Evolutionary conservation across 1,140 invertebrate genomes (phyloP), one percentile per base, ranked within the genome.

Genomic region (Drosophila grimshawi): DNA sequence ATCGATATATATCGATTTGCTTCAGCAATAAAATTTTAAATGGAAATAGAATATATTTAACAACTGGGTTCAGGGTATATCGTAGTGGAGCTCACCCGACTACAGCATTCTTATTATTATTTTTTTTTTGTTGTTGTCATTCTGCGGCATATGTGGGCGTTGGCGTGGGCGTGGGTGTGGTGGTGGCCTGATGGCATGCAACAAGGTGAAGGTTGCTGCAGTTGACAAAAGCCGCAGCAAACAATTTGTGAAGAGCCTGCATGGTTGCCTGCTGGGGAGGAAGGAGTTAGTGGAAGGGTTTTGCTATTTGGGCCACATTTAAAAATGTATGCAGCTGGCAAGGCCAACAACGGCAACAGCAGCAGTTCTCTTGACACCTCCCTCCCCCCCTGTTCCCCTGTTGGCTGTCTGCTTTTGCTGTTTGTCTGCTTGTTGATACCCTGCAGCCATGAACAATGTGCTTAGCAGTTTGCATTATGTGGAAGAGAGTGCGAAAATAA

Each of bases 141-240:
- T 45, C 19, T 65, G 63, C 63, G 51, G 33, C 64, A 49, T 19
- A 19, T 45, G 39, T 43, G 37, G n/a, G 35, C 41, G 67, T 69
- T 30, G n/a, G 51, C 41, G 80, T 79, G 61, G 19, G 19, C 0
- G 19, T 19, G 19, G 19, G 19, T 19, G 19, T 19, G 19, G 19
- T 19, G 19, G 19, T 19, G 19, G 19, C 19, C 19, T n/a, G 10
- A n/a, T 60, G 68, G 65, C 71, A 70, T 67, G 72, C 73, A 85
- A 78, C 85, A 88, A 88, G 83, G 83, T 86, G 80, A 88, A 88
- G 83, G 83, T 83, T 88, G 77, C 85, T 88, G 83, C 82, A 82
- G 79, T 78, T 76, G 76, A 82, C 79, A 86, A 60, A 82, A 82
- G 76, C 76, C 71, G 79, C 79, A 82, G 68, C 68, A 76, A 70